Evolutionary conservation across 2,888 invertebrate genomes (phyloP), one percentile per base, ranked within the genome.

Genomic region (Rhagophthalmus giganteus): DNA sequence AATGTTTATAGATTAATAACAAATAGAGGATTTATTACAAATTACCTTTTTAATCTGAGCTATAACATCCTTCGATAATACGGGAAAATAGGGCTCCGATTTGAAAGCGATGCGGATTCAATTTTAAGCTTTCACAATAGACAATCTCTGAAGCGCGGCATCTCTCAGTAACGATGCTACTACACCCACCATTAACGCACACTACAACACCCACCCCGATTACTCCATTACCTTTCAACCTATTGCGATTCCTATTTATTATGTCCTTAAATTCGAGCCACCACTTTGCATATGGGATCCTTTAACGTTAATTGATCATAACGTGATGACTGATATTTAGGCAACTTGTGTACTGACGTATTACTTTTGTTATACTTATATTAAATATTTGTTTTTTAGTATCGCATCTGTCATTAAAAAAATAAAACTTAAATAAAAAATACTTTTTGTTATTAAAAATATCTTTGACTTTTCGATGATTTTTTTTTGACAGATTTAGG

Each of bases 81-180:
- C 32, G 41, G 48, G 48, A 53, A 55, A 57, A 57, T 46, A 57
- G 30, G 40, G 55, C 55, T 57, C 54, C 59, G 60, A 60, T 64
- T 61, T 62, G 57, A 64, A 64, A 62, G 62, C 64, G 59, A 59
- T 57, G 57, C 57, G 59, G 57, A 64, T 64, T 64, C 64, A 64
- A 64, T 64, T 64, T 64, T 62, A 62, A 64, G 61, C 62, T 56
- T 44, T 54, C 62, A 64, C 64, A 64, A 64, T 67, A 67, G 67
- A 66, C 64, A 65, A 67, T 66, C 63, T 66, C 61, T 55, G 57
- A 60, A 65, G 63, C 64, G 59, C 61, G 60, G 60, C 54, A 62
- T 60, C 60, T 51, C 59, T 61, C 56, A 59, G 60, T 54, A 62
- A 63, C 61, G 64, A 60, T 60, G 54, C 58, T 53, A 59, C 58